These are phyloP conservation scores for Tetrax tetrax DNA, from an alignment of 2,113 vertebrate genomes.

Conservation along the genomic window DNA sequence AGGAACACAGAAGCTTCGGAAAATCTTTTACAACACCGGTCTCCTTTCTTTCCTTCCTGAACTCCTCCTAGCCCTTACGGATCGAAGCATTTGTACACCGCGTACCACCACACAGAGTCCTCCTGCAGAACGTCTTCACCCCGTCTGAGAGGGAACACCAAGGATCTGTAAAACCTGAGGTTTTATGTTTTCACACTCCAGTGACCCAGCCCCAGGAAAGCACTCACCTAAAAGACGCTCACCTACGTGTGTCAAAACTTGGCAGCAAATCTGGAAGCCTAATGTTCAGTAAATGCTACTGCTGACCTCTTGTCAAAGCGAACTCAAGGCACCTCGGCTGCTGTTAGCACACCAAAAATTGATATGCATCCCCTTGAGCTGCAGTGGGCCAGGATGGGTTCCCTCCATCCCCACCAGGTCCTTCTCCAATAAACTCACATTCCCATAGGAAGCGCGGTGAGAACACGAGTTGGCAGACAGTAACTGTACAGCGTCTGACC, in stretches of 20 bases:
- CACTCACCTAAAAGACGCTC: neutral
- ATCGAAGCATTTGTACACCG: neutral
- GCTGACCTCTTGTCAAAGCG: neutral
- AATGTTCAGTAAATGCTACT: neutral
- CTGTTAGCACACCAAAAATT: neutral
- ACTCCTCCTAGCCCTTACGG: neutral
- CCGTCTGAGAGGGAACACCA: neutral
- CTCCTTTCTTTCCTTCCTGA: neutral
- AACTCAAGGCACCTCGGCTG: neutral
- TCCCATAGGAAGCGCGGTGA: accelerated
- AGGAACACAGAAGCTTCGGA: neutral
- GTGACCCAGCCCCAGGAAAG: neutral
- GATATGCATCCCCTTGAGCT: accelerated
- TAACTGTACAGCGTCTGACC: neutral
- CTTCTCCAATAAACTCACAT: neutral
- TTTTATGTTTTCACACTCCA: neutral
- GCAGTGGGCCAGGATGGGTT: neutral
- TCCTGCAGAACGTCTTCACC: neutral
- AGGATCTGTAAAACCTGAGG: neutral
- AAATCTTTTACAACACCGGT: neutral
- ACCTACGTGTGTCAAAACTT: neutral
- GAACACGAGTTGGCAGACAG: neutral
- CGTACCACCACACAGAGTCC: accelerated
- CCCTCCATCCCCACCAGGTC: neutral
- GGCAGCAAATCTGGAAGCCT: neutral